phyloP scores from a whole-genome alignment of 1,140 invertebrate species.

The Whitmania pigra region DNA sequence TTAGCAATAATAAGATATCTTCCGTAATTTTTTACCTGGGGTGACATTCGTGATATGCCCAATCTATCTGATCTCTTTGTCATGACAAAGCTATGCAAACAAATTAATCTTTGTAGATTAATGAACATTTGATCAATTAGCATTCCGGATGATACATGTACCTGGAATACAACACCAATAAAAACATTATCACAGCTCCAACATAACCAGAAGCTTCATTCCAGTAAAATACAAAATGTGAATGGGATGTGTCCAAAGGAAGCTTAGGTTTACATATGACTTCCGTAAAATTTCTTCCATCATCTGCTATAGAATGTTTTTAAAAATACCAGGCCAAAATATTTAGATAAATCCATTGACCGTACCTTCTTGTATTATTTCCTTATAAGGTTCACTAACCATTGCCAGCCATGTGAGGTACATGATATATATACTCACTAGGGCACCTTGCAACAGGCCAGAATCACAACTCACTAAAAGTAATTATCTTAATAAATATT shows the following conservation, averaged over 20 bases:
- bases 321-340: no score
- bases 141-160: constrained; percentile 21
- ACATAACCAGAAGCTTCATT: constrained; percentile 46
- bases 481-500: background rate
- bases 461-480: constrained; percentile 39
- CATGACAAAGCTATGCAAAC: constrained; percentile 12
- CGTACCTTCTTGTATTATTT: constrained; percentile 13
- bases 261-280: constrained; percentile 1
- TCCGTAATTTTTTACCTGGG: background rate
- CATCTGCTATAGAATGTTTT: background rate
- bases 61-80: constrained; percentile 18
- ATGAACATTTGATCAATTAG: no score
- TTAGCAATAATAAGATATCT: background rate
- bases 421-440: constrained; percentile 83
- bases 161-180: constrained; percentile 79
- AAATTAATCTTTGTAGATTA: background rate
- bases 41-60: constrained; percentile 11
- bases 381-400: constrained; percentile 63
- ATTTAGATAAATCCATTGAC: no score
- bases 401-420: constrained; percentile 96
- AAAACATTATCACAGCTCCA: constrained; percentile 80
- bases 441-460: constrained; percentile 63
- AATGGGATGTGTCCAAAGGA: background rate
- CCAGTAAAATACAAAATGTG: constrained; percentile 1
- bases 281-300: background rate